phyloP scores from a whole-genome alignment of 2,888 invertebrate species.

The Petrophora chlorosata region DNA sequence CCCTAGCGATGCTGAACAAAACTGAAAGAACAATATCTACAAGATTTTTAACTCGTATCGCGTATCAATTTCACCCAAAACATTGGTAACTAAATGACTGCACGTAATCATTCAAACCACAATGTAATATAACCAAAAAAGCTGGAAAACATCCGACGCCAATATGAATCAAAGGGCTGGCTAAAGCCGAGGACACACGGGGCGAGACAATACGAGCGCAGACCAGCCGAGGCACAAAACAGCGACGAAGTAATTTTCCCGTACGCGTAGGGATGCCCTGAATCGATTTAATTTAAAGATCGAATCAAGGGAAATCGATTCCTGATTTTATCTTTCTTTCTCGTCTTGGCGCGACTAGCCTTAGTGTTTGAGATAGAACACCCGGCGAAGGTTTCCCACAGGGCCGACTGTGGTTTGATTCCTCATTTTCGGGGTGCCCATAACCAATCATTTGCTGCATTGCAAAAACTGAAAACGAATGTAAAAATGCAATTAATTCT shows the following conservation, averaged over 20 bases:
- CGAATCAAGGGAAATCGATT: not conserved
- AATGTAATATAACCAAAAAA: slow-evolving; percentile 20
- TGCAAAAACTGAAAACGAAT: too few species aligned
- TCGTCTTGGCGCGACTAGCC: too few species aligned
- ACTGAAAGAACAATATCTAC: too few species aligned
- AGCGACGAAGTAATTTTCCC: slow-evolving; percentile 66
- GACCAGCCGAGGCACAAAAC: slow-evolving; percentile 52
- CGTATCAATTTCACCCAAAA: not conserved
- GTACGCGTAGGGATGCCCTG: slow-evolving; percentile 22
- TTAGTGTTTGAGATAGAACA: too few species aligned
- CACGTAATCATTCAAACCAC: slow-evolving; percentile 12
- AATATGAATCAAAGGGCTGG: slow-evolving; percentile 35
- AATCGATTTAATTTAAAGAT: not conserved
- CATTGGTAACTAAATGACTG: slow-evolving; percentile 6
- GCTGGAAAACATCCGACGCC: slow-evolving; percentile 28
- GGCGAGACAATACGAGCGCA: slow-evolving; percentile 41
- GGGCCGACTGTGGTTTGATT: too few species aligned
- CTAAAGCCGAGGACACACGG: slow-evolving; percentile 34
- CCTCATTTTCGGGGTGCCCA: too few species aligned
- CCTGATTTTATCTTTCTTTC: too few species aligned
- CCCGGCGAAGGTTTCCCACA: too few species aligned
- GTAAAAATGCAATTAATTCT: too few species aligned
- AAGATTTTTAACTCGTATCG: too few species aligned
- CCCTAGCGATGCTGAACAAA: too few species aligned
- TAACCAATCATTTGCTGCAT: too few species aligned